phyloP scores from a whole-genome alignment of 2,888 invertebrate genomes.

The Leuctra nigra region DNA sequence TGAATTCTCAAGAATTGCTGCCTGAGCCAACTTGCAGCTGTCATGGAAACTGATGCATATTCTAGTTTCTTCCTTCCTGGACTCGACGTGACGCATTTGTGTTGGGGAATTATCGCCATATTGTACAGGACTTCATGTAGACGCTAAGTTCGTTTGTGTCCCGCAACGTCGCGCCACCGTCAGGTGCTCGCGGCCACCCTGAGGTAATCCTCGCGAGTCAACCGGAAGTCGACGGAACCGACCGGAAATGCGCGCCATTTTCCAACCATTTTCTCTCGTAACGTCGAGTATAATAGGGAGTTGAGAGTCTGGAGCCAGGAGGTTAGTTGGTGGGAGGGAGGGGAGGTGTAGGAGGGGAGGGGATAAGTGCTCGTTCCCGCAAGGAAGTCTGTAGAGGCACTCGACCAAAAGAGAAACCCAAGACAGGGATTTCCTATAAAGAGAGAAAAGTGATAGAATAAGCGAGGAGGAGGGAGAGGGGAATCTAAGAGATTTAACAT shows the following conservation, averaged over 20 bases:
- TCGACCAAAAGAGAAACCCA: constrained; percentile 14
- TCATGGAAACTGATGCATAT: too few relatives aligned
- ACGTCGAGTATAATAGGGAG: constrained; percentile 11
- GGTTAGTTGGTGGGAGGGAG: not conserved
- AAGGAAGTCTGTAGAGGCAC: constrained; percentile 18
- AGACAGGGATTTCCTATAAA: constrained; percentile 12
- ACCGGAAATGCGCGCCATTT: constrained; percentile 26
- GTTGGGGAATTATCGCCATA: too few relatives aligned
- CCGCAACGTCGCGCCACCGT: too few relatives aligned
- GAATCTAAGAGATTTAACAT: constrained; percentile 9
- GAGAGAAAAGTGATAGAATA: constrained; percentile 11
- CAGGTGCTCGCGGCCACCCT: not conserved
- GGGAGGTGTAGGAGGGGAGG: constrained; percentile 5
- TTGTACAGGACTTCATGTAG: too few relatives aligned
- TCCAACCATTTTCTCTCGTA: constrained; percentile 20
- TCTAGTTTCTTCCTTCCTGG: too few relatives aligned
- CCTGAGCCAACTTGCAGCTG: too few relatives aligned
- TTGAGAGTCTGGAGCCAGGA: constrained; percentile 3
- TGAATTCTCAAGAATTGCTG: too few relatives aligned
- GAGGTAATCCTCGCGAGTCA: constrained; percentile 14
- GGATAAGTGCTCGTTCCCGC: constrained; percentile 17
- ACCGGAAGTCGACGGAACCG: constrained; percentile 20
- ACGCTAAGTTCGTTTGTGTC: too few relatives aligned
- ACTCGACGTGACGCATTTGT: too few relatives aligned
- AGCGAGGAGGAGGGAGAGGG: constrained; percentile 1